A percentile compares a stretch with the other conserved stretches of the same genome.
Evolutionary conservation across 2,797 vertebrate genomes (phyloP).

Genomic region (Gastrophryne carolinensis): DNA sequence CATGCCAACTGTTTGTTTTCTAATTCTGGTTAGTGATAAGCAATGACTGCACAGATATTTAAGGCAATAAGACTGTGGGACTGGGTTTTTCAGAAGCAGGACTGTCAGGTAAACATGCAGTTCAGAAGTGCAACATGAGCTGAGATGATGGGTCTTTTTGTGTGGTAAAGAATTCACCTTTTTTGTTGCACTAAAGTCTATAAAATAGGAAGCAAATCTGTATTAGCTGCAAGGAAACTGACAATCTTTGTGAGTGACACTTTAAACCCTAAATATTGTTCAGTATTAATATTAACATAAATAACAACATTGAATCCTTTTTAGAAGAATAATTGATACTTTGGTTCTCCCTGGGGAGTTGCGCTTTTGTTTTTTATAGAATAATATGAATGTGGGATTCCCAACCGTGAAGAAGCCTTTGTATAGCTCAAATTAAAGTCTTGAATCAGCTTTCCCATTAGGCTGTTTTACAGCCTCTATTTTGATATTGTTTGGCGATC

Average conservation of each 20-base stretch:
- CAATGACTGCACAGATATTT: too few relatives aligned
- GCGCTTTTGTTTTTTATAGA: conserved; percentile 52
- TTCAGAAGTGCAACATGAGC: too few relatives aligned
- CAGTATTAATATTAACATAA: conserved; percentile 49
- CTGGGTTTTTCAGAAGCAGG: too few relatives aligned
- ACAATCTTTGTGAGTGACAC: conserved; percentile 53
- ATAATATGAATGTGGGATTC: conserved; percentile 21
- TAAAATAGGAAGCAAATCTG: conserved; percentile 44
- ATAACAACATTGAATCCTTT: conserved; percentile 53
- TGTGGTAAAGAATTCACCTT: too few relatives aligned
- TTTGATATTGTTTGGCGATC: conserved; percentile 36
- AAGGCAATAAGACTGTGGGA: too few relatives aligned
- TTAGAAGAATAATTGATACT: conserved; percentile 54
- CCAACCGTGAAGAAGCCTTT: conserved; percentile 44
- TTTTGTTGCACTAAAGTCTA: conserved; percentile 10
- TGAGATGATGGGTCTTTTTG: too few relatives aligned
- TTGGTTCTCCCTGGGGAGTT: conserved; percentile 40
- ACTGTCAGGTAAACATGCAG: too few relatives aligned
- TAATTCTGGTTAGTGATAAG: too few relatives aligned
- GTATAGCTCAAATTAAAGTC: conserved; percentile 35
- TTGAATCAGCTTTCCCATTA: conserved; percentile 42
- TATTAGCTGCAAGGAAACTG: conserved; percentile 52
- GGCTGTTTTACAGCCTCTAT: conserved; percentile 26
- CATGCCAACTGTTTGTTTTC: too few relatives aligned
- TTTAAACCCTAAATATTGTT: conserved; percentile 56